Percentiles rank a stretch among this genome's conserved stretches.
These are phyloP conservation scores for Drosophila nasuta DNA, from an alignment of 1,140 invertebrate genomes.

Conservation along the genomic window DNA sequence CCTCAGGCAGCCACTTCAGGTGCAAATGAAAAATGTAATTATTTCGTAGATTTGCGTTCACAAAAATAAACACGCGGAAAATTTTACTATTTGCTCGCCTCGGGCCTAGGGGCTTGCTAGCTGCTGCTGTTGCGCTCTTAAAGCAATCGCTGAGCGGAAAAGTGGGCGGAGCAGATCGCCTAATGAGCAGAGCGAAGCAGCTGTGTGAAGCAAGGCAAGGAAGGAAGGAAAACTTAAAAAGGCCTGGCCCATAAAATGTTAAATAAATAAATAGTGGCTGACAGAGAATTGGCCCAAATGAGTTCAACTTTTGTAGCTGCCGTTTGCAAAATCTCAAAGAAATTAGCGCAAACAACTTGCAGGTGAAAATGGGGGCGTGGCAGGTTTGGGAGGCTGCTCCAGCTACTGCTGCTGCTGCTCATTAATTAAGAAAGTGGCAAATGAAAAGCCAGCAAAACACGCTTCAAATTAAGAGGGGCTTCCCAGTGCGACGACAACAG, in stretches of 20 bases:
- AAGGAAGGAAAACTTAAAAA: conserved; percentile 64
- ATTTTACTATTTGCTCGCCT: conserved; percentile 62
- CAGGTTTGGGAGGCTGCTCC: conserved; percentile 1
- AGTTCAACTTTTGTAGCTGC: conserved; percentile 66
- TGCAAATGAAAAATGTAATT: conserved; percentile 83
- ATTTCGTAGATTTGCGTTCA: conserved; percentile 76
- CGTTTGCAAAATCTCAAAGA: conserved; percentile 68
- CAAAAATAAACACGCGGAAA: conserved; percentile 76
- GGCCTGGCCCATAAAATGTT: conserved; percentile 65
- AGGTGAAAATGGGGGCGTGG: conserved; percentile 40
- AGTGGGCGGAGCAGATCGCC: conserved; percentile 23
- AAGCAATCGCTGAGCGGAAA: not conserved
- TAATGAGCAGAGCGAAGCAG: conserved; percentile 49
- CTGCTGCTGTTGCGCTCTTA: not conserved
- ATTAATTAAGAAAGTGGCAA: conserved; percentile 83
- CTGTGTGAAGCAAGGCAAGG: conserved; percentile 12
- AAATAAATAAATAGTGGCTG: conserved; percentile 80
- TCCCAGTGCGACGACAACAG: conserved; percentile 37
- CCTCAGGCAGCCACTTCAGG: conserved; percentile 66
- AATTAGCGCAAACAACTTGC: conserved; percentile 73
- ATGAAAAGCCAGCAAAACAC: conserved; percentile 79
- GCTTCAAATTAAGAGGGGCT: conserved; percentile 55
- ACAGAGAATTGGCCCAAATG: conserved; percentile 60
- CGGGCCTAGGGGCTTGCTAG: conserved; percentile 26
- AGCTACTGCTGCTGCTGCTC: conserved; percentile 54